Evolutionary conservation across 2,888 invertebrate genomes (phyloP), one percentile per base, ranked within the genome.

Genomic region (Aethes cnicana): DNA sequence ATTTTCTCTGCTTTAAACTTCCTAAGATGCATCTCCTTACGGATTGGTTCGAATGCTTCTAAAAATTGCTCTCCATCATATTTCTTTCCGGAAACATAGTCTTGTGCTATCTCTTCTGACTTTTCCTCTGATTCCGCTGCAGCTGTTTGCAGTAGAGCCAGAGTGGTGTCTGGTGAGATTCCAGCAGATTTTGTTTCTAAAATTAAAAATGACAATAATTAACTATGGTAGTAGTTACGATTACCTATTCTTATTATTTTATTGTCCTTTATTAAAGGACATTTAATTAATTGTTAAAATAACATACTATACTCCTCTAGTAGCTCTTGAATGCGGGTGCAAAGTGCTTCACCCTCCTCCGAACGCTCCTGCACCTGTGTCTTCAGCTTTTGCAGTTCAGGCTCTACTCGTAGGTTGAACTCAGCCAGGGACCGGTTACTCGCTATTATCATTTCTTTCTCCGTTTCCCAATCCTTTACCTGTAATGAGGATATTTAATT

Each of bases 1-100:
- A 99, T 94, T 88, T 98, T 98, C 59, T 99, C 98, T 0, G 96
- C 94, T 87, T 98, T 98, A 7, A 98, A 94, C 73, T 96, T 94
- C 41, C 97, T 91, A 93, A 87, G 57, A 39, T 88, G 88, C 88
- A 88, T 88, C 55, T 72, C 75, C 58, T 81, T 87, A 35, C 98
- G 92, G 55, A 92, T 91, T 0, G 92, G 91, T 50, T 95, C 91
- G 79, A 97, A 99, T 52, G 95, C 92, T 54, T 96, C 95, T 3
- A 98, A 83, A 74, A 98, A 99, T 54, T 93, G 92, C 12, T 98
- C 98, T 4, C 95, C 89, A 46, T 94, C 92, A 53, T 83, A 33
- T 1, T 88, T 78, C 72, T 93, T 92, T 5, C 93, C 94, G 8
- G 93, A 92, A 25, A 97, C 90, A 70, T 98, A 97, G 59, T 94